Conservation (phyloP, 1,140 invertebrate genomes). For the Plectrocnemia conspersa region DNA sequence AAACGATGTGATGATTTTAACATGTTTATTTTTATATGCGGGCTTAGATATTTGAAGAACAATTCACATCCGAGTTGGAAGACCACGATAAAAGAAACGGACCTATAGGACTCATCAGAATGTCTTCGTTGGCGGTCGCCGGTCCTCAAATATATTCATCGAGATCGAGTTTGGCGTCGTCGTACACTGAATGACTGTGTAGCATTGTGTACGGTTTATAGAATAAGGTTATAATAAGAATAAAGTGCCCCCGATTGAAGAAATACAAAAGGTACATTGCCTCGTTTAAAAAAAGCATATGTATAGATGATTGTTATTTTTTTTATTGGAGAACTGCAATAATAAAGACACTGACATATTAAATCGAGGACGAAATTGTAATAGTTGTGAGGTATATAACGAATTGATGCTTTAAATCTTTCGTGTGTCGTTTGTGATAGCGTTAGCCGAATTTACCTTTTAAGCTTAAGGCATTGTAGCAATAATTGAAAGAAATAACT, state of each 20-base stretch:
- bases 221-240: too few species aligned
- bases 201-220: too few species aligned
- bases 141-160: constrained; percentile 44
- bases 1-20: constrained; percentile 6
- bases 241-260: too few species aligned
- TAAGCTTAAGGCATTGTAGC: background rate
- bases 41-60: constrained; percentile 65
- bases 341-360: too few species aligned
- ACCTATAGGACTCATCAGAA: constrained; percentile 37
- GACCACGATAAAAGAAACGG: constrained; percentile 56
- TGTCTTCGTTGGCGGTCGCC: constrained; percentile 43
- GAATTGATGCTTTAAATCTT: too few species aligned
- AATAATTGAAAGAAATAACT: background rate
- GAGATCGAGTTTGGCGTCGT: constrained; percentile 46
- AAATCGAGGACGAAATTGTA: too few species aligned
- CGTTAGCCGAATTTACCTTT: background rate
- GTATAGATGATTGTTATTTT: too few species aligned
- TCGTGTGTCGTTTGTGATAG: background rate
- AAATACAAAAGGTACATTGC: too few species aligned
- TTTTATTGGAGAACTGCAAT: too few species aligned
- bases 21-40: constrained; percentile 42
- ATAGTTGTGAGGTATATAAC: too few species aligned
- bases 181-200: constrained; percentile 46
- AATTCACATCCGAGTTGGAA: constrained; percentile 59
- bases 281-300: too few species aligned